Evolutionary conservation across 2,113 vertebrate species (phyloP).

Genomic region (Deroptyus accipitrinus): DNA sequence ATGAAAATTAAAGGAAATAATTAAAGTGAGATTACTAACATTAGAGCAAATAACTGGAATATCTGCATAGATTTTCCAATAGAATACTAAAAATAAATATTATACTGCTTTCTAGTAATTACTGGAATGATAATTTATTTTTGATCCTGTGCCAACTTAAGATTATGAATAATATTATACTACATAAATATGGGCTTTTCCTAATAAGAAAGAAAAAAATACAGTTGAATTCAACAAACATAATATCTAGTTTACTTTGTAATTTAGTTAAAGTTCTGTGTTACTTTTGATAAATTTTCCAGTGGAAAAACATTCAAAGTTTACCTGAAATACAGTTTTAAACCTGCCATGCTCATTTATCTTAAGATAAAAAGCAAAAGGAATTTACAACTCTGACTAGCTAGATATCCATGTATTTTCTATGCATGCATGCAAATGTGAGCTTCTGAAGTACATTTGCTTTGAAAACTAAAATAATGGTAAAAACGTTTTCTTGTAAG

Average conservation of each 20-base stretch:
- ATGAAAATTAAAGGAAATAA: neutral
- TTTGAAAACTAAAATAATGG: neutral
- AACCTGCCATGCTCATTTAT: neutral
- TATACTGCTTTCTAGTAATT: neutral
- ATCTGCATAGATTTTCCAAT: neutral
- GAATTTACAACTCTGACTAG: neutral
- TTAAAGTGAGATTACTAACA: neutral
- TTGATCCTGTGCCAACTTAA: neutral
- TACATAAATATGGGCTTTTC: neutral
- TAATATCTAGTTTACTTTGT: neutral
- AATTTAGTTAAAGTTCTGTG: neutral
- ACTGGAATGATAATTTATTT: neutral
- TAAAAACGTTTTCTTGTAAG: neutral
- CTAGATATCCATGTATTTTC: neutral
- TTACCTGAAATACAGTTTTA: neutral
- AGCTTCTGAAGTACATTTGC: neutral
- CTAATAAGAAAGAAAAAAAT: neutral
- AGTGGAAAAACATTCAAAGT: neutral
- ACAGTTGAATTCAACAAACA: neutral
- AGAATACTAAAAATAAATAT: neutral
- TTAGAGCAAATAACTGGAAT: neutral
- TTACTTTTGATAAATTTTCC: neutral
- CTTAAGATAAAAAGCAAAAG: neutral
- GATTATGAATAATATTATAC: neutral
- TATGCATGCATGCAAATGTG: neutral